Evolutionary conservation across 2,888 invertebrate species (phyloP).

Genomic region (Sarcophaga carnaria): DNA sequence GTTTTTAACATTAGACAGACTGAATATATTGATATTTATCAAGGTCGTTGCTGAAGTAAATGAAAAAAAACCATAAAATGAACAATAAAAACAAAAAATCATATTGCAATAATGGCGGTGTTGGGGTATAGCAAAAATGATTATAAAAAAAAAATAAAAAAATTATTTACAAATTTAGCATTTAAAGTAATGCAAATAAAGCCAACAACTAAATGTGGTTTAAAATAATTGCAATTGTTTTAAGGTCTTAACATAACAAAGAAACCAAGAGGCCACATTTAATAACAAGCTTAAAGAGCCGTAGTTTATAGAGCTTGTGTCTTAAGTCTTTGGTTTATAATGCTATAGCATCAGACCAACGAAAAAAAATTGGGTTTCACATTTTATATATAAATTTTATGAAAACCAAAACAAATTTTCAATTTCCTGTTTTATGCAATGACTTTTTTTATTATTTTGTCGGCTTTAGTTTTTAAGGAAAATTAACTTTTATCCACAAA

Average conservation of each 20-base stretch:
- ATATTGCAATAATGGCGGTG: too few relatives aligned
- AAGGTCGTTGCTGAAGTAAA: slow-evolving; percentile 60
- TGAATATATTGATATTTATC: slow-evolving; percentile 47
- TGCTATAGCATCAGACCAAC: background rate
- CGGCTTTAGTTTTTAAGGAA: too few relatives aligned
- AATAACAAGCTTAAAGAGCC: background rate
- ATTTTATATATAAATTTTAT: background rate
- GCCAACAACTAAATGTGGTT: slow-evolving; percentile 5
- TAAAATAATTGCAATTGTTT: slow-evolving; percentile 31
- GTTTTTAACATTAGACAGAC: slow-evolving; percentile 47
- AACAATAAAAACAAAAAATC: slow-evolving; percentile 5
- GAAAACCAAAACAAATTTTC: too few relatives aligned
- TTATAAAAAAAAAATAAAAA: slow-evolving; percentile 9
- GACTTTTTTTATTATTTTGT: too few relatives aligned
- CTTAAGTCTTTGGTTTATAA: slow-evolving; percentile 61
- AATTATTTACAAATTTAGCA: slow-evolving; percentile 8
- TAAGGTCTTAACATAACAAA: slow-evolving; percentile 1
- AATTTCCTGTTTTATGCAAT: too few relatives aligned
- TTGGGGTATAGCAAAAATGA: too few relatives aligned
- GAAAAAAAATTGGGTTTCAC: background rate
- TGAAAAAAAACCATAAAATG: background rate
- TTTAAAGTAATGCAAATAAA: background rate
- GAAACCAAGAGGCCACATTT: background rate
- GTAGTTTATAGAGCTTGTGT: slow-evolving; percentile 27
- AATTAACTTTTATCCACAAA: too few relatives aligned